These are phyloP conservation scores for Pachyramphus minor DNA, from an alignment of 2,113 vertebrate species.

Conservation along the genomic window DNA sequence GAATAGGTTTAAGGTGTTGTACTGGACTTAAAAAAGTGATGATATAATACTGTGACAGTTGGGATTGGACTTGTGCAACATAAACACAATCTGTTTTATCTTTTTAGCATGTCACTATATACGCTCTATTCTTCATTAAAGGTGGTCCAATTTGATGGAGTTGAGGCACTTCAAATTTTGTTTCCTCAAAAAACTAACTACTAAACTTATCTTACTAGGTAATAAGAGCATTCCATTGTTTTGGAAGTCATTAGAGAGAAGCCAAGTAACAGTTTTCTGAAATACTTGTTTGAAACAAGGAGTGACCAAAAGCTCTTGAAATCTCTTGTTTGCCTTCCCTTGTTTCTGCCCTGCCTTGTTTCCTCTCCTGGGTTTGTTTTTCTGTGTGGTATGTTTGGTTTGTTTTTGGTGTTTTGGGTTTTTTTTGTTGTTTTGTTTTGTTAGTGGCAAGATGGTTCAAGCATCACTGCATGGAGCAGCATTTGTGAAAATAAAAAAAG, in stretches of 20 bases:
- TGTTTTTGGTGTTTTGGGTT: not conserved
- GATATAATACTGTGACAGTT: not conserved
- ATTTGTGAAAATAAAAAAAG: not conserved
- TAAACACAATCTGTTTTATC: not conserved
- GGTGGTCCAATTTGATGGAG: not conserved
- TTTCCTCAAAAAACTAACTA: not conserved
- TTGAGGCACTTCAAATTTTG: not conserved
- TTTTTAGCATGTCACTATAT: not conserved
- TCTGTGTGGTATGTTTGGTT: not conserved
- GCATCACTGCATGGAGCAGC: not conserved
- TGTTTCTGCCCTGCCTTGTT: fast-evolving
- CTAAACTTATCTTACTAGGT: not conserved
- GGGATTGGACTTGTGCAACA: not conserved
- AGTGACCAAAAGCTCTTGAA: not conserved
- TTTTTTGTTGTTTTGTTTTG: not conserved
- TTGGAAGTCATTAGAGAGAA: not conserved
- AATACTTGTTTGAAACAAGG: not conserved
- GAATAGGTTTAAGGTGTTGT: not conserved
- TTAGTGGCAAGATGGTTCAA: not conserved
- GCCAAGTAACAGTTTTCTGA: not conserved
- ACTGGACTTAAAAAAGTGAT: not conserved
- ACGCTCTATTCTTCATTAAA: not conserved
- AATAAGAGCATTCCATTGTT: not conserved
- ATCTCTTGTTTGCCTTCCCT: not conserved
- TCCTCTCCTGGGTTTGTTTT: not conserved